A percentile compares a stretch with the other conserved stretches of the same genome.
Conservation (phyloP, 2,797 vertebrate species). For the Silurus aristotelis region DNA sequence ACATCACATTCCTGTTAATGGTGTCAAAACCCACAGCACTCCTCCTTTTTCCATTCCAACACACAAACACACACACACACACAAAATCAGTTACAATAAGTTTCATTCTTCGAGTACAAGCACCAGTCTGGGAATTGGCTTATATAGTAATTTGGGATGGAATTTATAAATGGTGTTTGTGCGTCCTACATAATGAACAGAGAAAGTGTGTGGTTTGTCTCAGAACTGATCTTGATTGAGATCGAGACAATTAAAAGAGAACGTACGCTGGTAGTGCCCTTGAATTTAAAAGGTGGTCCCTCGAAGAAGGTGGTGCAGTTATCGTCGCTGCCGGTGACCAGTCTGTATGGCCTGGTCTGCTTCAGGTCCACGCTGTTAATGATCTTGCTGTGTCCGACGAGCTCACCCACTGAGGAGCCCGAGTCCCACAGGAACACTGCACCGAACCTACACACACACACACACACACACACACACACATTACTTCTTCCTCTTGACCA, state of each 20-base stretch:
- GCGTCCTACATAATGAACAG: too few relatives aligned
- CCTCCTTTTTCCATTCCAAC: neutral
- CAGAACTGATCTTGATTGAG: neutral
- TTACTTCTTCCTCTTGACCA: too few relatives aligned
- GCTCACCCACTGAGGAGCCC: constrained; percentile 89
- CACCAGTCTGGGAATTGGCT: neutral
- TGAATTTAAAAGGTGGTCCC: constrained; percentile 94
- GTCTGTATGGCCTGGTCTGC: constrained; percentile 87
- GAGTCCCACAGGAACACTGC: constrained; percentile 93
- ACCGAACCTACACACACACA: constrained; percentile 78
- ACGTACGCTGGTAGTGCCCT: constrained; percentile 86
- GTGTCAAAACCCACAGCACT: neutral
- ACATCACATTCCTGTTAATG: neutral
- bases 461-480: neutral
- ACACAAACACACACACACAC: neutral
- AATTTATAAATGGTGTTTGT: neutral
- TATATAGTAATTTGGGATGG: neutral
- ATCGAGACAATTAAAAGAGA: neutral
- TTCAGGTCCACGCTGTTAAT: constrained; percentile 93
- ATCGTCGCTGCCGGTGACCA: constrained; percentile 88
- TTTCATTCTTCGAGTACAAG: neutral
- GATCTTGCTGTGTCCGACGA: constrained; percentile 86
- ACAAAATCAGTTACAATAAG: neutral
- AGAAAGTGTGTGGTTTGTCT: neutral
- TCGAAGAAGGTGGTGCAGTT: constrained; percentile 83